A percentile compares a stretch with the other conserved stretches of the same genome.
Conservation (phyloP, 2,797 vertebrate species). For the Premnoplex brunnescens region DNA sequence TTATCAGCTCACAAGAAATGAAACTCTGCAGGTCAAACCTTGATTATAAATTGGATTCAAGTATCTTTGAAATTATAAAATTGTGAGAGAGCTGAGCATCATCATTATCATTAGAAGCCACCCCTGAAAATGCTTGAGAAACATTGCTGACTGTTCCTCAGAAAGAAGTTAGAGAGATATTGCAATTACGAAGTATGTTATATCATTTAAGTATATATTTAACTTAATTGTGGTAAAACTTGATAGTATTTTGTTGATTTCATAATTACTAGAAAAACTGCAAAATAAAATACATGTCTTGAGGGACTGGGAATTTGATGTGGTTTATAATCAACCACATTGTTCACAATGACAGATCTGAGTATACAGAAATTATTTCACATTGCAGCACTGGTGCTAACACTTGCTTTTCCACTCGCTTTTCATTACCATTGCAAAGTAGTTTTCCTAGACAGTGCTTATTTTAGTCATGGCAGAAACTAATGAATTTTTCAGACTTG, state of each 20-base stretch:
- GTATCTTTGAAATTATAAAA: neutral
- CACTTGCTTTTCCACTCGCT: conserved; percentile 53
- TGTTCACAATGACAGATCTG: conserved; percentile 56
- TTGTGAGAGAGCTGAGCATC: neutral
- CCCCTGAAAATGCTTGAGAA: neutral
- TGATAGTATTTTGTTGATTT: conserved; percentile 55
- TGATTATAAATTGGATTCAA: neutral
- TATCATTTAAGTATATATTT: conserved; percentile 53
- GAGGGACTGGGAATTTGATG: conserved; percentile 42
- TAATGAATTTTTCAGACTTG: conserved; percentile 67
- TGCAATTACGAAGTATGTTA: conserved; percentile 29
- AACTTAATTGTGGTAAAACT: conserved; percentile 59
- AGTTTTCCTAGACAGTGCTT: conserved; percentile 60
- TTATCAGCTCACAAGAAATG: neutral
- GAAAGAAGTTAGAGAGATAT: conserved; percentile 23
- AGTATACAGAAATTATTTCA: conserved; percentile 52
- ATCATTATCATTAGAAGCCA: neutral
- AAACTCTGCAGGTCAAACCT: neutral
- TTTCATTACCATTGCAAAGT: conserved; percentile 60
- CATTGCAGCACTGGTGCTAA: conserved; percentile 37
- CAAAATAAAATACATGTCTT: conserved; percentile 58
- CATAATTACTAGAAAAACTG: conserved; percentile 59
- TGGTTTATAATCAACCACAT: conserved; percentile 70
- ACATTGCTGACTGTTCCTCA: neutral
- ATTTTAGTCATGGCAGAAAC: conserved; percentile 54